Evolutionary conservation across 2,113 vertebrate species (phyloP).

Genomic region (Thryonomys swinderianus): DNA sequence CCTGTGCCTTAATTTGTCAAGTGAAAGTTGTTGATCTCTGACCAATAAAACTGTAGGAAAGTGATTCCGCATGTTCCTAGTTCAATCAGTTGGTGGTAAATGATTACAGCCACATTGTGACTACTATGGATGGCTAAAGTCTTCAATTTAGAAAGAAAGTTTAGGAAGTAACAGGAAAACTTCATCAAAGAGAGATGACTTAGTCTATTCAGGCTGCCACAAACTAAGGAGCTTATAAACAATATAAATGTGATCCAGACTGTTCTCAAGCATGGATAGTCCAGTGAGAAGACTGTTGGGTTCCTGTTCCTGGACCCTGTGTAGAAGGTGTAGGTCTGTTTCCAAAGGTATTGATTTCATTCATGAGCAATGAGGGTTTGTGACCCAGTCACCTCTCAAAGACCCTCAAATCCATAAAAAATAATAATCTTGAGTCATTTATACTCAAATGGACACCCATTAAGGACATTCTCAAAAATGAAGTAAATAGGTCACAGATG

Average conservation of each 20-base stretch:
- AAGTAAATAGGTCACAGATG: too few species aligned
- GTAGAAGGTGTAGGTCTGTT: background rate
- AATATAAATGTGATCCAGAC: background rate
- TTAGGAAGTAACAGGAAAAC: background rate
- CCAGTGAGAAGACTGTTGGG: too few species aligned
- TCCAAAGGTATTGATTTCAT: background rate
- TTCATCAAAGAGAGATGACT: background rate
- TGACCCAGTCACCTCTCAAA: background rate
- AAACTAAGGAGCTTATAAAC: background rate
- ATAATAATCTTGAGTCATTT: too few species aligned
- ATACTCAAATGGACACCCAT: too few species aligned
- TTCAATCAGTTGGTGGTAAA: too few species aligned
- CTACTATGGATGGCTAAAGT: fast-evolving
- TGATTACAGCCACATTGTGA: background rate
- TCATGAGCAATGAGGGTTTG: background rate
- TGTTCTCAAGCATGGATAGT: background rate
- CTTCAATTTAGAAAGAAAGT: background rate
- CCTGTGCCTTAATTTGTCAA: background rate
- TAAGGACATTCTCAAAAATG: too few species aligned
- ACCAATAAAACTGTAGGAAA: background rate
- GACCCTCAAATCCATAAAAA: too few species aligned
- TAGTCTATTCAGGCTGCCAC: background rate
- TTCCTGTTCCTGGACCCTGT: background rate
- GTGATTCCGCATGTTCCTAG: background rate
- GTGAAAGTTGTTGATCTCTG: background rate